phyloP scores from a whole-genome alignment of 2,797 vertebrate species.

The Myioborus melanocephalus region DNA sequence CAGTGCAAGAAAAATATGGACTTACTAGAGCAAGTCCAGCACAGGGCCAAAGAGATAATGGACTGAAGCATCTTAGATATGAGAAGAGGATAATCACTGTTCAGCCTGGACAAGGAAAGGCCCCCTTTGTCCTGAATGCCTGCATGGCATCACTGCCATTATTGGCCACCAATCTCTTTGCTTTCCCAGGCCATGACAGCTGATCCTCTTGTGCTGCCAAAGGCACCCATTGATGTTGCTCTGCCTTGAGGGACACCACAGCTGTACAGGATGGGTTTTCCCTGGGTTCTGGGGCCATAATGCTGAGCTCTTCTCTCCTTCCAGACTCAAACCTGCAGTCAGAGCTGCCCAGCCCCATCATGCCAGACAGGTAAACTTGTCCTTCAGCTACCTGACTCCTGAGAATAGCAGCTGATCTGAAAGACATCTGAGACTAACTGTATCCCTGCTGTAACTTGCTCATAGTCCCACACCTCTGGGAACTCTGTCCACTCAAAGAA shows the following conservation, averaged over 20 bases:
- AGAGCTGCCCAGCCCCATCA: neutral
- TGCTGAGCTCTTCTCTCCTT: neutral
- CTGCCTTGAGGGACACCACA: neutral
- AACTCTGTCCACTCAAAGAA: neutral
- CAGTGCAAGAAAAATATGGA: neutral
- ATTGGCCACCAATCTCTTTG: neutral
- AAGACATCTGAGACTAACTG: neutral
- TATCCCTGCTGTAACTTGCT: neutral
- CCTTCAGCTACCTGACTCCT: neutral
- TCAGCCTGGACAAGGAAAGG: neutral
- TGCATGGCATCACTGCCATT: neutral
- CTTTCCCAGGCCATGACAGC: neutral
- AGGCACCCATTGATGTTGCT: neutral
- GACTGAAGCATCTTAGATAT: neutral
- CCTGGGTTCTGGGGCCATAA: neutral
- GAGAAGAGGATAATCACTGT: neutral
- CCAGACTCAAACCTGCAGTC: neutral
- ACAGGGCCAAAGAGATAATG: neutral
- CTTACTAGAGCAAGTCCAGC: neutral
- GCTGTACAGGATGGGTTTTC: neutral
- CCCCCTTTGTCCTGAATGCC: rapidly evolving
- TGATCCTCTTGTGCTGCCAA: neutral
- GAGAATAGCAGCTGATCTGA: neutral
- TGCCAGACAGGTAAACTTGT: neutral
- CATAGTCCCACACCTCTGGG: neutral